Conservation (phyloP, 2,113 vertebrate genomes). For the Amphilophus citrinellus region DNA sequence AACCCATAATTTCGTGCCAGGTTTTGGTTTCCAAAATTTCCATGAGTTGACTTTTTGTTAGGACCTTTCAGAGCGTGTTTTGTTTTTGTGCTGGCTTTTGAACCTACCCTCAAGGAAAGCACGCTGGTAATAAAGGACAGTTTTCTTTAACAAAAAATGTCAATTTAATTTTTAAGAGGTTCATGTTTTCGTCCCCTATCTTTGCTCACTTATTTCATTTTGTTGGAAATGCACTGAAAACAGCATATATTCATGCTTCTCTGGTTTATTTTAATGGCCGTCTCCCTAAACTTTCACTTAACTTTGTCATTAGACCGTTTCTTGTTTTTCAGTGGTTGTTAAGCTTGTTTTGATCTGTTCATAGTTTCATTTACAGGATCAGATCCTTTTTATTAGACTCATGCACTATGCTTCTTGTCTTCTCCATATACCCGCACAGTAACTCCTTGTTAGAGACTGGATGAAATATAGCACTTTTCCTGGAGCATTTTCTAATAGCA, state of each 20-base stretch:
- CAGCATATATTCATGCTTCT: background rate
- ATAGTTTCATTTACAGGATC: slow-evolving; percentile 12
- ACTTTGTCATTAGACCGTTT: slow-evolving; percentile 3
- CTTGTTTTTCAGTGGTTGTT: slow-evolving; percentile 22
- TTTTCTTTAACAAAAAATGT: slow-evolving; percentile 26
- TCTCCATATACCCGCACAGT: background rate
- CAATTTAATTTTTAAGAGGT: background rate
- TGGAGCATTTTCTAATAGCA: slow-evolving; percentile 3
- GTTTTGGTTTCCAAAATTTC: slow-evolving; percentile 11
- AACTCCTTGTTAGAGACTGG: background rate
- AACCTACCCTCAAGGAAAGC: slow-evolving; percentile 31
- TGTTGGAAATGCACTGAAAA: background rate
- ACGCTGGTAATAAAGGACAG: background rate
- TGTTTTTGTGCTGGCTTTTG: slow-evolving; percentile 43
- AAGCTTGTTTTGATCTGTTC: slow-evolving; percentile 17
- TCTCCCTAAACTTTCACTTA: background rate
- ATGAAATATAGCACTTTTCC: slow-evolving; percentile 12
- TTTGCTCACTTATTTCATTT: slow-evolving; percentile 10
- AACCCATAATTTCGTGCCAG: background rate
- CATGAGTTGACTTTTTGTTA: slow-evolving; percentile 50
- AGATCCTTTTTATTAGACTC: slow-evolving; percentile 35
- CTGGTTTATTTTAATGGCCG: slow-evolving; percentile 7
- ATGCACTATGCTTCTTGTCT: background rate
- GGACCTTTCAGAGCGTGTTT: slow-evolving; percentile 45
- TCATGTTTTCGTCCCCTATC: slow-evolving; percentile 22